Evolutionary conservation across 2,113 vertebrate species (phyloP).

Genomic region (Coryphaenoides rupestris): DNA sequence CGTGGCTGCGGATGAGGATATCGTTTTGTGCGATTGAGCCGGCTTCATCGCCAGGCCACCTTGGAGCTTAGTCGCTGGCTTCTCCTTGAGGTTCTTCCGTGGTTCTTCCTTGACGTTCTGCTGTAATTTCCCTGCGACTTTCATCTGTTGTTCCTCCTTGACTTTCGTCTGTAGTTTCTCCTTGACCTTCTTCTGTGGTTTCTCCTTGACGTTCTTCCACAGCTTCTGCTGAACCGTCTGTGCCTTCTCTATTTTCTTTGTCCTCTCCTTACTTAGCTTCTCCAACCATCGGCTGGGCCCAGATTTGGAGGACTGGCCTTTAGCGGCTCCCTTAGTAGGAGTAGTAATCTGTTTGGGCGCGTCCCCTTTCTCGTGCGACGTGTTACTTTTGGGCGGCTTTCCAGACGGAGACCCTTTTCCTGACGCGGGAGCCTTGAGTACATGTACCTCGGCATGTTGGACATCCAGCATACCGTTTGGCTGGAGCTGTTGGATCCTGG

Average conservation of each 20-base stretch:
- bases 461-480: conserved; percentile 56
- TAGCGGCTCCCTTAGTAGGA: conserved; percentile 28
- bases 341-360: conserved; percentile 38
- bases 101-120: conserved; percentile 44
- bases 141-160: conserved; percentile 46
- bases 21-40: conserved; percentile 44
- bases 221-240: conserved; percentile 44
- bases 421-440: conserved; percentile 29
- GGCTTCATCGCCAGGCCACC: conserved; percentile 33
- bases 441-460: conserved; percentile 54
- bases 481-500: conserved; percentile 86
- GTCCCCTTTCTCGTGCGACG: conserved; percentile 32
- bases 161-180: conserved; percentile 63
- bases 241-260: conserved; percentile 41
- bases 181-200: too few relatives aligned
- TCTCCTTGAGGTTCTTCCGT: conserved; percentile 14
- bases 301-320: background rate
- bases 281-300: conserved; percentile 65
- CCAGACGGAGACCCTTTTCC: conserved; percentile 4
- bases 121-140: too few relatives aligned
- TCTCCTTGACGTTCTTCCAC: conserved; percentile 9
- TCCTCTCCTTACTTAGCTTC: conserved; percentile 72
- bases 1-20: conserved; percentile 20
- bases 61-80: conserved; percentile 20
- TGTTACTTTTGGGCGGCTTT: conserved; percentile 27